Percentiles rank a stretch among this genome's conserved stretches.
These are phyloP conservation scores for Leptarthrus brevirostris DNA, from an alignment of 2,888 invertebrate genomes.

Conservation along the genomic window DNA sequence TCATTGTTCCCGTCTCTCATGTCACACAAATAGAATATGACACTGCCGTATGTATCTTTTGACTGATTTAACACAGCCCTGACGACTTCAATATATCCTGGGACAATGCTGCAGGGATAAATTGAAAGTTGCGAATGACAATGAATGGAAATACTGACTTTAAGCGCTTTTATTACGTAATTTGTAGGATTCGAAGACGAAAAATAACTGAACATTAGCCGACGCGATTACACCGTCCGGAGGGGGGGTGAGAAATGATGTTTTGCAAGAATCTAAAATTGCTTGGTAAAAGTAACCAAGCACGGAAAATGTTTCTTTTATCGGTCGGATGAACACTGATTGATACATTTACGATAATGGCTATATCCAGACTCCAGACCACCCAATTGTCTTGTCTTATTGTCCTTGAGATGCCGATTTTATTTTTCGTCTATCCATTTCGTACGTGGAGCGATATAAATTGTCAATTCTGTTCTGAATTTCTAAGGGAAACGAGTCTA, in stretches of 20 bases:
- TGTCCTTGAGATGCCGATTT: conserved; percentile 26
- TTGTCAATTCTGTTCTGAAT: not conserved
- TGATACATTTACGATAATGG: conserved; percentile 45
- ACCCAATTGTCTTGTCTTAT: conserved; percentile 11
- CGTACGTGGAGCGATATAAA: conserved; percentile 20
- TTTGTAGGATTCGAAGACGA: conserved; percentile 12
- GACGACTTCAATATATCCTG: conserved; percentile 29
- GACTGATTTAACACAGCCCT: conserved; percentile 37
- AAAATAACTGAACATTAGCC: conserved; percentile 22
- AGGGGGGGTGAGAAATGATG: not conserved
- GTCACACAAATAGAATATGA: conserved; percentile 34
- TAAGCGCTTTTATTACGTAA: conserved; percentile 30
- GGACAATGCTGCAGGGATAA: conserved; percentile 17
- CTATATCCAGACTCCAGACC: not conserved
- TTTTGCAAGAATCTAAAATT: too few relatives aligned
- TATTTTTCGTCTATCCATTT: conserved; percentile 31
- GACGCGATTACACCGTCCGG: conserved; percentile 4
- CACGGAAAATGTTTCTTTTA: conserved; percentile 25
- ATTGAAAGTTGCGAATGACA: conserved; percentile 12
- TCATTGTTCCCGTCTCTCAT: conserved; percentile 12
- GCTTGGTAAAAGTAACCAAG: too few relatives aligned
- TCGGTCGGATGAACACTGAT: conserved; percentile 38
- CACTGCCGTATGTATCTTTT: conserved; percentile 35
- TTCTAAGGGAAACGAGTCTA: conserved; percentile 44
- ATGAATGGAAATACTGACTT: conserved; percentile 18